Evolutionary conservation across 2,888 invertebrate genomes (phyloP).

Genomic region (Synanthedon myopaeformis): DNA sequence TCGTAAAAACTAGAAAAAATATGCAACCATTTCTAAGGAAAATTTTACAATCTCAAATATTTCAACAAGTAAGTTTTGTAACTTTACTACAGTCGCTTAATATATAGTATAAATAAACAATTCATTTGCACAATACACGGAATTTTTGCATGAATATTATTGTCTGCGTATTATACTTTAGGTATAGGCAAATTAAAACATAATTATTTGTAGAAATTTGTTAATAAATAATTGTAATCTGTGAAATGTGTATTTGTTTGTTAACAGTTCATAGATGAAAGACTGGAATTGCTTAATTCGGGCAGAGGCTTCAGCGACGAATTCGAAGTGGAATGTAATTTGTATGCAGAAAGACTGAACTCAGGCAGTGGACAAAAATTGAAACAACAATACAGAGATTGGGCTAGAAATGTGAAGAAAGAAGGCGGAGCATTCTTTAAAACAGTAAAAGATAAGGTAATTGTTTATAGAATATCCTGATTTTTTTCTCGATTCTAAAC

Average conservation of each 20-base stretch:
- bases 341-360: slow-evolving; percentile 68
- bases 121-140: too few relatives aligned
- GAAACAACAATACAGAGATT: slow-evolving; percentile 74
- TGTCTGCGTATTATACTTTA: too few relatives aligned
- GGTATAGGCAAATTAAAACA: too few relatives aligned
- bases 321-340: slow-evolving; percentile 85
- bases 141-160: background rate
- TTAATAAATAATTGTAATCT: too few relatives aligned
- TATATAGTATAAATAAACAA: too few relatives aligned
- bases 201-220: too few relatives aligned
- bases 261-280: slow-evolving; percentile 90
- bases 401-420: slow-evolving; percentile 81
- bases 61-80: slow-evolving; percentile 79
- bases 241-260: background rate
- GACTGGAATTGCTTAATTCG: slow-evolving; percentile 91
- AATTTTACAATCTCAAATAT: slow-evolving; percentile 94
- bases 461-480: too few relatives aligned
- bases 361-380: slow-evolving; percentile 59
- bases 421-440: slow-evolving; percentile 88
- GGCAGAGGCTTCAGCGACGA: slow-evolving; percentile 94
- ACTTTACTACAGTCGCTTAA: too few relatives aligned
- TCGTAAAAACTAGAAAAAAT: slow-evolving; percentile 87
- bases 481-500: too few relatives aligned
- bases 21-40: slow-evolving; percentile 91
- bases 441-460: slow-evolving; percentile 89